Conservation (phyloP, 2,888 invertebrate genomes). For the Mimas tiliae region DNA sequence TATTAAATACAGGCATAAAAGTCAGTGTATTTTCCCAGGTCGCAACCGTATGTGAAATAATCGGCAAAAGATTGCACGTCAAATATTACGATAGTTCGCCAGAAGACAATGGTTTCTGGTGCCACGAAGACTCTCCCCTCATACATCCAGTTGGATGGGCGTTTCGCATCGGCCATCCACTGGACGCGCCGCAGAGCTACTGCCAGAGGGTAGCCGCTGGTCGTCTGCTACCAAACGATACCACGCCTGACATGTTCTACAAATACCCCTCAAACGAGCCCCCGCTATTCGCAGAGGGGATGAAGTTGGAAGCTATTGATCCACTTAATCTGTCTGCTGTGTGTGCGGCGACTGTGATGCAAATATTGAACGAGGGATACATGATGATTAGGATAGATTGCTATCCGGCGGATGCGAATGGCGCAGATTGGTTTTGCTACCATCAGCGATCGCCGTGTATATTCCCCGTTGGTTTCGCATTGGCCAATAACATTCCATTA, state of each 20-base stretch:
- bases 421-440: conserved; percentile 98
- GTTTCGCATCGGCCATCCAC: conserved; percentile 92
- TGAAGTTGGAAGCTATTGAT: conserved; percentile 99
- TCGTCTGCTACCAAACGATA: conserved; percentile 90
- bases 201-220: conserved; percentile 89
- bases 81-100: conserved; percentile 93
- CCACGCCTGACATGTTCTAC: conserved; percentile 91
- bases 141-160: conserved; percentile 99
- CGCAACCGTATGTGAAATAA: conserved; percentile 94
- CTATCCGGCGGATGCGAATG: conserved; percentile 92
- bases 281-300: conserved; percentile 90
- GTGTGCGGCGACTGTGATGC: conserved; percentile 97
- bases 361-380: conserved; percentile 95
- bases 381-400: conserved; percentile 98
- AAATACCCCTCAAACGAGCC: conserved; percentile 83
- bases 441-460: conserved; percentile 97
- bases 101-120: conserved; percentile 97
- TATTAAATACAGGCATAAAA: not conserved
- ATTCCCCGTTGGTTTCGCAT: conserved; percentile 97
- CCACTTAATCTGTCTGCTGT: conserved; percentile 97
- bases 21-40: conserved; percentile 74
- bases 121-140: conserved; percentile 96
- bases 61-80: conserved; percentile 96
- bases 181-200: conserved; percentile 93
- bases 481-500: conserved; percentile 91